Evolutionary conservation across 2,113 vertebrate genomes (phyloP), one percentile per base, ranked within the genome.

Genomic region (Phylloscopus whistleri): DNA sequence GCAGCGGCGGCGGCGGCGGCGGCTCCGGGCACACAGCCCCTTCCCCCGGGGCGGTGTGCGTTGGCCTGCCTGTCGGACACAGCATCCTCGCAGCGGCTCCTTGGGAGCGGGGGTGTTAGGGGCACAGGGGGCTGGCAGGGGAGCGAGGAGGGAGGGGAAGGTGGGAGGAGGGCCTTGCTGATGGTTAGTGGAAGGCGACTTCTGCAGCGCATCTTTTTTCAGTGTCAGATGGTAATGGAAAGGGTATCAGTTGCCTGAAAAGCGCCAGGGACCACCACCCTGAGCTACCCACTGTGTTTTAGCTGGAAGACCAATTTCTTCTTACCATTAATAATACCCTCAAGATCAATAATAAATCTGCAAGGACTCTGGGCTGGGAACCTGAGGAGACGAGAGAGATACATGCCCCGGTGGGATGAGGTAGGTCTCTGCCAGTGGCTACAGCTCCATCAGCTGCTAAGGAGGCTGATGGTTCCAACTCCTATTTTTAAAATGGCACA

Each of bases 161-260:
- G 81, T 52, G 81, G 76, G 88, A 69, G 68, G 87, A 66, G 59
- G 86, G 86, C 77, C 75, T 96, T 93, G 97, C 94, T 49, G 78
- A 94, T 79, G 96, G 96, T 98, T 98, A 98, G 97, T 96, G 97
- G 84, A 87, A 95, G 91, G 95, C 51, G 48, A 94, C 84, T 84
- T 63, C 73, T 96, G 96, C 92, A 97, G 97, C 83, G 48, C 97
- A 51, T 76, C 95, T 96, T 33, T 94, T 59, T 56, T 91, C 91
- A 81, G 94, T 97, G 98, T 98, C 98, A 98, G 97, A 98, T 98
- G 98, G 97, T 98, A 97, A 90, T 59, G 62, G 84, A 83, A 89
- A 70, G 55, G 84, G 75, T 43, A 66, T 43, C 0, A 3, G 56
- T 64, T 77, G 83, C 66, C 48, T 73, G 56, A 86, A 90, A 95